Percentiles rank a stretch among this genome's conserved stretches.
Evolutionary conservation across 1,140 invertebrate genomes (phyloP).

Genomic region (Drosophila nannoptera): DNA sequence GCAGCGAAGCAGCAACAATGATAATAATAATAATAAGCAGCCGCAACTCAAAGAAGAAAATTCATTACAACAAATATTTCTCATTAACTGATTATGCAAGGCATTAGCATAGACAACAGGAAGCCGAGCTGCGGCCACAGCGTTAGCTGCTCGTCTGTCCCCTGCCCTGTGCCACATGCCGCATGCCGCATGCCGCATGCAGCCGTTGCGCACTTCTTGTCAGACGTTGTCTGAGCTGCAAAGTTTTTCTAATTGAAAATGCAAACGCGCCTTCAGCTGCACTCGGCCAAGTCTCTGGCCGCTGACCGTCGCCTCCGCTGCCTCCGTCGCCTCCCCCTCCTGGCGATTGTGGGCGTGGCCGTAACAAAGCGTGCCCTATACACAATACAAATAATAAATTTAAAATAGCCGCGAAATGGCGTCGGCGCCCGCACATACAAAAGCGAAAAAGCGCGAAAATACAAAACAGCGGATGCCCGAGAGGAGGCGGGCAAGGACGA

Average conservation of each 20-base stretch:
- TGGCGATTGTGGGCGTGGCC: neutral
- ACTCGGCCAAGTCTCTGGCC: slow-evolving; percentile 30
- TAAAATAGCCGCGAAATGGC: slow-evolving; percentile 72
- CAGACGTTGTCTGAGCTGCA: slow-evolving; percentile 61
- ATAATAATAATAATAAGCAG: slow-evolving; percentile 44
- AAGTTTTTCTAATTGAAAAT: slow-evolving; percentile 78
- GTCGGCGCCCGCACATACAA: slow-evolving; percentile 39
- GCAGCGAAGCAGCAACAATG: too few species aligned
- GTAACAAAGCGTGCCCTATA: slow-evolving; percentile 39
- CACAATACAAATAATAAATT: slow-evolving; percentile 75
- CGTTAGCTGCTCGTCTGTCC: slow-evolving; percentile 7
- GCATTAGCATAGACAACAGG: slow-evolving; percentile 64
- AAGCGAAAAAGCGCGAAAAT: slow-evolving; percentile 73
- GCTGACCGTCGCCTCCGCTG: neutral
- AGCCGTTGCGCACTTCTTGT: slow-evolving; percentile 67
- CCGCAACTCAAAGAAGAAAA: slow-evolving; percentile 61
- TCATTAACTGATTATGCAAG: slow-evolving; percentile 77
- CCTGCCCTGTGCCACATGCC: neutral
- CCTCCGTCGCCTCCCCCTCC: neutral
- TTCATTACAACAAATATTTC: slow-evolving; percentile 75
- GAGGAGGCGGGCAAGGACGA: slow-evolving; percentile 22
- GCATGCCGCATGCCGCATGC: neutral
- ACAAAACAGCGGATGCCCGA: slow-evolving; percentile 56
- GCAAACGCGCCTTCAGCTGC: slow-evolving; percentile 55
- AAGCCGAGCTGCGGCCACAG: slow-evolving; percentile 27